A percentile compares a stretch with the other conserved stretches of the same genome.
phyloP scores from a whole-genome alignment of 2,888 invertebrate species.

The Chouioia cunea region DNA sequence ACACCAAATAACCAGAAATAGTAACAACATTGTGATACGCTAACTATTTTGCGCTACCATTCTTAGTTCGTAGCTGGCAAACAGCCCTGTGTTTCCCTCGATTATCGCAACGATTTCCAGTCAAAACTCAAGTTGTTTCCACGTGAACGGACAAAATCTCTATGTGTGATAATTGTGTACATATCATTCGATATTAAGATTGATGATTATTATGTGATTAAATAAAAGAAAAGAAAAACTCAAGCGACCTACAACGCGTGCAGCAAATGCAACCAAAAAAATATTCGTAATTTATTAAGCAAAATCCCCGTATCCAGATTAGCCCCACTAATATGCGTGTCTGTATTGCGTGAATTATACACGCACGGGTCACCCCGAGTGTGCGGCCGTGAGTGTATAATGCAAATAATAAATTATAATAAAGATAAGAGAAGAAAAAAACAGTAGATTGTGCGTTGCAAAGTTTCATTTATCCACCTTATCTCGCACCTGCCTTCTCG shows the following conservation, averaged over 20 bases:
- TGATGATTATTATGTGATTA: slow-evolving; percentile 47
- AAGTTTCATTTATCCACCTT: neutral
- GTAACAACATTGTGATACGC: too few relatives aligned
- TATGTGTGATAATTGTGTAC: slow-evolving; percentile 56
- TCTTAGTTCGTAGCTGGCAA: too few relatives aligned
- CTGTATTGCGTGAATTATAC: slow-evolving; percentile 44
- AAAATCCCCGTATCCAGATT: slow-evolving; percentile 21
- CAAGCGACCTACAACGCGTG: slow-evolving; percentile 35
- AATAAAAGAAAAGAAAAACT: neutral
- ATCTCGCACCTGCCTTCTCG: too few relatives aligned
- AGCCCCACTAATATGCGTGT: slow-evolving; percentile 38
- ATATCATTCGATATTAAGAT: slow-evolving; percentile 51
- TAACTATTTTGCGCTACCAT: too few relatives aligned
- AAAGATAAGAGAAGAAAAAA: slow-evolving; percentile 34
- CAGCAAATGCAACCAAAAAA: slow-evolving; percentile 41
- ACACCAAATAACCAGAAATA: too few relatives aligned
- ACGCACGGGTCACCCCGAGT: slow-evolving; percentile 38
- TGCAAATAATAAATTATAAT: slow-evolving; percentile 43
- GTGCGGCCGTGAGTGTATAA: slow-evolving; percentile 47
- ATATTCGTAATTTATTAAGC: neutral
- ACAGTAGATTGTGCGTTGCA: slow-evolving; percentile 3
- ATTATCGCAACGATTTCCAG: too few relatives aligned
- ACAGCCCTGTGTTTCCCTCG: too few relatives aligned
- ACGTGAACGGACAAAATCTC: slow-evolving; percentile 46
- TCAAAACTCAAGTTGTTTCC: too few relatives aligned